Evolutionary conservation across 37 sponge, comb jelly and placozoan species (phyloP).

Genomic region (Ianthella basta): DNA sequence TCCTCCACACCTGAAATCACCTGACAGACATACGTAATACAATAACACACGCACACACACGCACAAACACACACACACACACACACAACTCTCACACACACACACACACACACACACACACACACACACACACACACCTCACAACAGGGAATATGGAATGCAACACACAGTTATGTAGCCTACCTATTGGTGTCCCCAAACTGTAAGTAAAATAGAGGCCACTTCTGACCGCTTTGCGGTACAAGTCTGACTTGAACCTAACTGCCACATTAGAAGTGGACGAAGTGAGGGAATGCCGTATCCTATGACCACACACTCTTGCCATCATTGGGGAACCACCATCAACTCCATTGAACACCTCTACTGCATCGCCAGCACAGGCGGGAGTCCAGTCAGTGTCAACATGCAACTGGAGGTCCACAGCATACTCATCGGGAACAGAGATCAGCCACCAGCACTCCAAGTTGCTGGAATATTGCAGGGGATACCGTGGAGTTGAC

Average conservation of each 20-base stretch:
- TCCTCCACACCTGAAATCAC: constrained; percentile 12
- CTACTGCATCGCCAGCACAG: constrained; percentile 14
- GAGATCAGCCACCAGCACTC: constrained; percentile 28
- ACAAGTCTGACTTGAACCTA: constrained; percentile 8
- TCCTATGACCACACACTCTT: not conserved
- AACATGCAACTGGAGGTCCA: not conserved
- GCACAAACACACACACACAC: no score
- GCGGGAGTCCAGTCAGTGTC: not conserved
- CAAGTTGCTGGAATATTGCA: not conserved
- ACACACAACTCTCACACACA: not conserved
- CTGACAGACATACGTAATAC: not conserved
- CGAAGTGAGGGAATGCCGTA: not conserved
- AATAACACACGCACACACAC: no score
- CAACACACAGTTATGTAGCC: no score
- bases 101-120: not conserved
- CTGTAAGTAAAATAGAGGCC: constrained; percentile 7
- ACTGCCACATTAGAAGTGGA: not conserved
- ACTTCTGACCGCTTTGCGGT: not conserved
- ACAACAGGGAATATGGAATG: no score
- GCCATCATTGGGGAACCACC: not conserved
- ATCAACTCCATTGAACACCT: constrained; percentile 9
- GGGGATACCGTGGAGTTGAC: constrained; percentile 1
- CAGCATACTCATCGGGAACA: constrained; percentile 11
- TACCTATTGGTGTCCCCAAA: not conserved
- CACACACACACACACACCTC: not conserved